Conservation (phyloP, 2,888 invertebrate genomes). For the Torymus aiolomorphi region DNA sequence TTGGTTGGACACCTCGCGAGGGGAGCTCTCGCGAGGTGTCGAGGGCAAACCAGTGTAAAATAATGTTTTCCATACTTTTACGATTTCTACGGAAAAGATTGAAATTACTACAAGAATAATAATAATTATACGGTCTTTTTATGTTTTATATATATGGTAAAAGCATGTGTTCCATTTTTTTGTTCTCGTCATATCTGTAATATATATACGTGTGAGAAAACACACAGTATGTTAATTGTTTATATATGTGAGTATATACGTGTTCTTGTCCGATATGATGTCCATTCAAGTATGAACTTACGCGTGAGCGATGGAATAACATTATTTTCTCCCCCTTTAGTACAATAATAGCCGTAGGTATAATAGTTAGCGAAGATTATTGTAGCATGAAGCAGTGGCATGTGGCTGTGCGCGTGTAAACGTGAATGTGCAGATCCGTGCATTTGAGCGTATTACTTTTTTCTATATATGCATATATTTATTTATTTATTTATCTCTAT, state of each 20-base stretch:
- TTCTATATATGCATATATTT: background rate
- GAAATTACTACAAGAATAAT: background rate
- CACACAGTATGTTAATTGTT: slow-evolving; percentile 23
- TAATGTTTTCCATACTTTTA: slow-evolving; percentile 33
- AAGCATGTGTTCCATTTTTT: slow-evolving; percentile 15
- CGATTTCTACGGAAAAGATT: background rate
- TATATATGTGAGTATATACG: background rate
- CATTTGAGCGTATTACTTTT: too few relatives aligned
- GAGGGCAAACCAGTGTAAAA: slow-evolving; percentile 5
- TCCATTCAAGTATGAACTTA: background rate
- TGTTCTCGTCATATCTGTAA: too few relatives aligned
- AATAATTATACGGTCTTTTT: too few relatives aligned
- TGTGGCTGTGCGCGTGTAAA: slow-evolving; percentile 30
- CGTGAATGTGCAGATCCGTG: slow-evolving; percentile 25
- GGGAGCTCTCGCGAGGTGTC: too few relatives aligned
- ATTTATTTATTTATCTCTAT: too few relatives aligned
- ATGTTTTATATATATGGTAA: background rate
- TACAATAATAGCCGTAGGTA: background rate
- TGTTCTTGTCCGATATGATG: background rate
- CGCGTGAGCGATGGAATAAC: slow-evolving; percentile 10
- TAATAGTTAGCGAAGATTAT: slow-evolving; percentile 26
- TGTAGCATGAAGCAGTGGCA: slow-evolving; percentile 46
- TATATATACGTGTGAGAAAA: background rate
- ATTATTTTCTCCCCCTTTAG: slow-evolving; percentile 27
- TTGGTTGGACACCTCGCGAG: background rate